Evolutionary conservation across 2,113 vertebrate species (phyloP), one percentile per base, ranked within the genome.

Genomic region (Pyxicephalus adspersus): DNA sequence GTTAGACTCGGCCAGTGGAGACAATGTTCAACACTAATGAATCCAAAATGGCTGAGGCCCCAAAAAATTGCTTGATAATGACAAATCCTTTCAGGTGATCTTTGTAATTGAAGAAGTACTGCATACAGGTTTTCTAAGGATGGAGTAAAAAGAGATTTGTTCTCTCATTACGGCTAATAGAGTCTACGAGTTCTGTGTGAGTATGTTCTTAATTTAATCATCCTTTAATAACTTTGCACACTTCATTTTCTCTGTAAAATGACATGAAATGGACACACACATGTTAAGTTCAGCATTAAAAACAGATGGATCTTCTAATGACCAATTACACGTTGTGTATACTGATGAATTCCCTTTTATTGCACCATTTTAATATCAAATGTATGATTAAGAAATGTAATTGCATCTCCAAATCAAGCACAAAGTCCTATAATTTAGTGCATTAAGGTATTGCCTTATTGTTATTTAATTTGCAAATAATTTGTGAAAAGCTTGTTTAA

Each of bases 11-110:
- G 97, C 93, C 95, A 95, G 94, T 96, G 96, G 96, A 98, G 98
- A 97, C 97, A 95, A 98, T 96, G 96, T 96, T 98, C 94, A 95
- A 94, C 94, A 94, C 96, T 98, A 99, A 98, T 99, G 96, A 98
- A 98, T 95, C 95, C 93, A 95, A 86, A 83, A 94, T 93, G 93
- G 92, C 92, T 90, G 95, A 93, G 94, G 94, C 93, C 94, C n/a
- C 93, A 91, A 93, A 95, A 94, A 92, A 85, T 93, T 94, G 87
- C 57, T 38, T 90, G 90, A 90, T 92, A 93, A 95, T 95, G 95
- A 95, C 96, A 95, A 95, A 92, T 95, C 96, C 95, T 97, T 96
- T 96, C 96, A 97, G 95, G 97, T 98, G 96, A 95, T 95, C 93
- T 92, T 95, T 96, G 95, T 98, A 98, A 99, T 96, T 74, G 71